These are phyloP conservation scores for Aphelenchoides avenae DNA, from an alignment of 1,140 invertebrate genomes.

Conservation along the genomic window DNA sequence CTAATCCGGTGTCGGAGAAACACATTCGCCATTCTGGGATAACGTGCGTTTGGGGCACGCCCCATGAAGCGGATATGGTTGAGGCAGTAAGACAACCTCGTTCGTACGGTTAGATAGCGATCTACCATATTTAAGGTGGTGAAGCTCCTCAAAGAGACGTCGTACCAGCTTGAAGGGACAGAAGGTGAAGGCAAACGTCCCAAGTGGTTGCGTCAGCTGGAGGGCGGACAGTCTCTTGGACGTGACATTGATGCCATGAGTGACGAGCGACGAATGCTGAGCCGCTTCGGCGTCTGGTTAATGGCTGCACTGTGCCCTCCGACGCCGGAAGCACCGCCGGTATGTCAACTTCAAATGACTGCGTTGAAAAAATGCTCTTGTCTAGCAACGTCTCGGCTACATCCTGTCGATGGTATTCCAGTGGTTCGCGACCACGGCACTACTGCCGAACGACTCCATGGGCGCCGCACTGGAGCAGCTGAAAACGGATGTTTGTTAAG, in stretches of 20 bases:
- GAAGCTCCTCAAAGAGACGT: conserved; percentile 67
- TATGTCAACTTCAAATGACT: conserved; percentile 23
- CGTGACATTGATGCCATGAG: conserved; percentile 58
- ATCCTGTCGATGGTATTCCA: conserved; percentile 92
- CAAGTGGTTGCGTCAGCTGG: conserved; percentile 59
- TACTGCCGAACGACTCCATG: conserved; percentile 80
- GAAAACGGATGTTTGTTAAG: conserved; percentile 69
- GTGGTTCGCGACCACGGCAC: conserved; percentile 96
- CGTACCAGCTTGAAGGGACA: conserved; percentile 43
- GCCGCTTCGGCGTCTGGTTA: conserved; percentile 91
- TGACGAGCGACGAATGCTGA: conserved; percentile 79
- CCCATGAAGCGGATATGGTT: conserved; percentile 73
- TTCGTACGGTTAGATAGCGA: too few species aligned
- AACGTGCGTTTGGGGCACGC: conserved; percentile 42
- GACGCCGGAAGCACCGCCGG: conserved; percentile 70
- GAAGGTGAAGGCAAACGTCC: conserved; percentile 59
- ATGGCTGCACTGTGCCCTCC: conserved; percentile 87
- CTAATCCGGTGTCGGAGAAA: conserved; percentile 5
- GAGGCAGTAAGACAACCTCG: too few species aligned
- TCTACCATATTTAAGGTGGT: too few species aligned
- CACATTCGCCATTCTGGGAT: conserved; percentile 46
- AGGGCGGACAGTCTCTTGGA: conserved; percentile 60
- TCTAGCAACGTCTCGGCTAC: conserved; percentile 69
- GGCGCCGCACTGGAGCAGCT: conserved; percentile 81
- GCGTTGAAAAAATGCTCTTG: conserved; percentile 9